A percentile compares a stretch with the other conserved stretches of the same genome.
phyloP scores from a whole-genome alignment of 2,113 vertebrate species.

The Aptenodytes patagonicus region DNA sequence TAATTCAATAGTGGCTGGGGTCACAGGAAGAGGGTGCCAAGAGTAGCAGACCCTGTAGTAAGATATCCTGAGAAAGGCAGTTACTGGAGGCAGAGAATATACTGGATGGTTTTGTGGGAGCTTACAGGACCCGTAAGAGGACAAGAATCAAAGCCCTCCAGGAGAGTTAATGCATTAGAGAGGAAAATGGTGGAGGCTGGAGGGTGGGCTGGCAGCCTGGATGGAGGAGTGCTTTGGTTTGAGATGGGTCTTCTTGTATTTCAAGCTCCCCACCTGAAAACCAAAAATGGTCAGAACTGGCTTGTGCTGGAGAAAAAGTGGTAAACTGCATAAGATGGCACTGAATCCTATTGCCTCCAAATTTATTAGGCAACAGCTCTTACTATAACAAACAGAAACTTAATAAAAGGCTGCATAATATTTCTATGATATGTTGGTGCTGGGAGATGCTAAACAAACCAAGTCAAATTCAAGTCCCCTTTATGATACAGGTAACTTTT shows the following conservation, averaged over 20 bases:
- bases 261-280: not conserved
- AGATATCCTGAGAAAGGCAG: slow-evolving; percentile 44
- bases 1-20: slow-evolving; percentile 30
- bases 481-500: not conserved
- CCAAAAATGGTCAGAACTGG: not conserved
- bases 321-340: not conserved
- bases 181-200: not conserved
- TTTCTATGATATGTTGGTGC: not conserved
- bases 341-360: not conserved
- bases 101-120: not conserved
- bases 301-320: not conserved
- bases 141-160: not conserved
- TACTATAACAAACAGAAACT: not conserved
- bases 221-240: not conserved
- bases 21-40: slow-evolving; percentile 52
- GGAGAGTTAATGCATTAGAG: not conserved
- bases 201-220: not conserved
- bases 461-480: not conserved
- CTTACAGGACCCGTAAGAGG: not conserved
- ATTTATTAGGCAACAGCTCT: slow-evolving; percentile 1
- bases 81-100: slow-evolving; percentile 14
- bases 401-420: not conserved
- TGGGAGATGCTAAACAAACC: not conserved
- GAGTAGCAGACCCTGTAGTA: slow-evolving; percentile 39
- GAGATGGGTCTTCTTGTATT: not conserved